These are phyloP conservation scores for Aphelenchoides besseyi DNA, from an alignment of 1,140 invertebrate genomes.

Conservation along the genomic window DNA sequence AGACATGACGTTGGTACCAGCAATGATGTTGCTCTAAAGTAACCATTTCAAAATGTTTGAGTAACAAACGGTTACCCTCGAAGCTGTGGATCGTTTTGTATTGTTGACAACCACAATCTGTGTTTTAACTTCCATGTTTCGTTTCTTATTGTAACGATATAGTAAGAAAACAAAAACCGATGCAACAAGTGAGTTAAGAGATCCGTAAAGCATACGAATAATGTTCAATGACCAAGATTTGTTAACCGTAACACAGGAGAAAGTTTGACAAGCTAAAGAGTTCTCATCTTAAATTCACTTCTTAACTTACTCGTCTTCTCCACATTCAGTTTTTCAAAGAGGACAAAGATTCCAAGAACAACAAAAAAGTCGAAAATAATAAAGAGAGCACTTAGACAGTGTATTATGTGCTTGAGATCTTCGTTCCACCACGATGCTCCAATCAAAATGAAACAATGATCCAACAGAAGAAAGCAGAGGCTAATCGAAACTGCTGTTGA, in stretches of 20 bases:
- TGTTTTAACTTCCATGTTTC: neutral
- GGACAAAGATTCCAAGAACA: neutral
- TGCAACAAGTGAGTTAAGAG: neutral
- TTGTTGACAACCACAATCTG: neutral
- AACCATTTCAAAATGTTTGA: neutral
- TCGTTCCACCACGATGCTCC: neutral
- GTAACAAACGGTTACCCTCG: neutral
- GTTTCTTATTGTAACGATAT: conserved; percentile 2
- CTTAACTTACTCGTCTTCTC: neutral
- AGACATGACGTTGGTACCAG: neutral
- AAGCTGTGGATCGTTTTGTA: neutral
- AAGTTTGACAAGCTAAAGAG: conserved; percentile 4
- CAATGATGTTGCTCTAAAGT: conserved; percentile 2
- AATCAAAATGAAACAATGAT: neutral
- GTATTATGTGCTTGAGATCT: neutral
- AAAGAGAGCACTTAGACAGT: neutral
- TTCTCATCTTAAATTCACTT: neutral
- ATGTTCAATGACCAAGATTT: neutral
- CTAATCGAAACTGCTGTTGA: neutral
- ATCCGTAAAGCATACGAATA: neutral
- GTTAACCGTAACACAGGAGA: neutral
- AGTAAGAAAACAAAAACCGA: neutral
- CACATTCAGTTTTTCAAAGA: neutral
- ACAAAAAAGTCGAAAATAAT: neutral
- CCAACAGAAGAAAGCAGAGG: neutral